Conservation (phyloP, 2,888 invertebrate genomes). For the Prenolepis imparis region DNA sequence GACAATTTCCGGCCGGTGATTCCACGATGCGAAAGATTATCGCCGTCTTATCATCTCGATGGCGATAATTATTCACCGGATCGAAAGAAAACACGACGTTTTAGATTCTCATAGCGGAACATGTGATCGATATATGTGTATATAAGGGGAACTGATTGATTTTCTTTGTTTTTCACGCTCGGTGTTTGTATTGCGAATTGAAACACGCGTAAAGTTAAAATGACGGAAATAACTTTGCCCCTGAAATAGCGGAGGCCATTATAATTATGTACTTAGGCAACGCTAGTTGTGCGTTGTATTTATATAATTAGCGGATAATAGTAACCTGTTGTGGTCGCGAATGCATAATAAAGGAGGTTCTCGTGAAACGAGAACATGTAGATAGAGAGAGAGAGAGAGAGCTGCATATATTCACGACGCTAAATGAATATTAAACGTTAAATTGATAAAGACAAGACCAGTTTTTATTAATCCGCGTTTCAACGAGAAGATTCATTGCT, state of each 20-base stretch:
- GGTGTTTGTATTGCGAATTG: background rate
- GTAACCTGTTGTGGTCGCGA: constrained; percentile 6
- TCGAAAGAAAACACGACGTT: background rate
- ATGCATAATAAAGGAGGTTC: constrained; percentile 41
- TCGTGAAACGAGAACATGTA: constrained; percentile 22
- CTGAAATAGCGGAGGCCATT: constrained; percentile 21
- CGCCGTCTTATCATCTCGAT: constrained; percentile 69
- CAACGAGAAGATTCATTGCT: background rate
- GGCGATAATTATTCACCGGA: constrained; percentile 50
- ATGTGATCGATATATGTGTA: background rate
- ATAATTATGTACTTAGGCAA: constrained; percentile 38
- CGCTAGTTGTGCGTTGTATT: constrained; percentile 33
- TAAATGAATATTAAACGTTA: constrained; percentile 44
- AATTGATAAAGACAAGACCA: constrained; percentile 16
- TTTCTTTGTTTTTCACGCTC: background rate
- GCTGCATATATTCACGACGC: constrained; percentile 27
- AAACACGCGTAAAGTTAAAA: constrained; percentile 14
- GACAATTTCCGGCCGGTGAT: constrained; percentile 72
- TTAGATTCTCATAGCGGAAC: background rate
- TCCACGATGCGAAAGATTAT: constrained; percentile 66
- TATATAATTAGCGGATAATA: constrained; percentile 55
- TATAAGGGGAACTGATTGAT: too few species aligned
- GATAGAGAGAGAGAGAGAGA: too few species aligned
- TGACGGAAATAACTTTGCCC: background rate
- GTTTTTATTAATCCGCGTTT: background rate